Conservation (phyloP, 2,113 vertebrate species). For the Anas platyrhynchos region DNA sequence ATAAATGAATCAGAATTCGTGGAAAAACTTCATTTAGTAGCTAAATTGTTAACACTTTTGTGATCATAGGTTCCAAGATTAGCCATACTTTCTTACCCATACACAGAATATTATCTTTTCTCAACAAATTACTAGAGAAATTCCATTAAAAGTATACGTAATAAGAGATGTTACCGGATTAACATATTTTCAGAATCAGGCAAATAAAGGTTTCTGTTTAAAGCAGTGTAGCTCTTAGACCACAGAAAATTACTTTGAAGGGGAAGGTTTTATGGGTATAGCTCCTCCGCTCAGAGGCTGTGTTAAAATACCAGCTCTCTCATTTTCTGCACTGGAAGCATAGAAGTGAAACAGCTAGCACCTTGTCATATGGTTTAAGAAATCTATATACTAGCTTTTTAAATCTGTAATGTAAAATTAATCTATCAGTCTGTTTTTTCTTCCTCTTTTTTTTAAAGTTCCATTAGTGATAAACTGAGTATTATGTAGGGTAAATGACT, state of each 20-base stretch:
- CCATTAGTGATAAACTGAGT: not conserved
- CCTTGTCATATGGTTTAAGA: not conserved
- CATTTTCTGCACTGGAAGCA: not conserved
- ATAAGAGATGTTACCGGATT: not conserved
- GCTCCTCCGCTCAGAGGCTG: not conserved
- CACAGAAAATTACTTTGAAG: not conserved
- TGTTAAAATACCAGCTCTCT: not conserved
- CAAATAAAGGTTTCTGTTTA: not conserved
- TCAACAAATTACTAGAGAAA: not conserved
- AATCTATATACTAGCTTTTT: not conserved
- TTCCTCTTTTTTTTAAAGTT: not conserved
- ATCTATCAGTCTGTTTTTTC: fast-evolving
- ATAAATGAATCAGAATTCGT: not conserved
- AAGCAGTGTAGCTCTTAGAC: not conserved
- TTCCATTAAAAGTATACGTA: not conserved
- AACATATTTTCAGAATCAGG: not conserved
- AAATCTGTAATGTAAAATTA: not conserved
- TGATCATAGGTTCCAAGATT: not conserved
- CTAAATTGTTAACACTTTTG: not conserved
- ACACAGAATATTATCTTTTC: not conserved
- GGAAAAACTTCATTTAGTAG: not conserved
- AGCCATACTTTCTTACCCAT: not conserved
- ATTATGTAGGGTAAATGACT: not conserved
- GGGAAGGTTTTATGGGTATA: not conserved
- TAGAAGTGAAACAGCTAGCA: not conserved